phyloP scores from a whole-genome alignment of 2,888 invertebrate genomes.

The Alloscopus bannaensis region DNA sequence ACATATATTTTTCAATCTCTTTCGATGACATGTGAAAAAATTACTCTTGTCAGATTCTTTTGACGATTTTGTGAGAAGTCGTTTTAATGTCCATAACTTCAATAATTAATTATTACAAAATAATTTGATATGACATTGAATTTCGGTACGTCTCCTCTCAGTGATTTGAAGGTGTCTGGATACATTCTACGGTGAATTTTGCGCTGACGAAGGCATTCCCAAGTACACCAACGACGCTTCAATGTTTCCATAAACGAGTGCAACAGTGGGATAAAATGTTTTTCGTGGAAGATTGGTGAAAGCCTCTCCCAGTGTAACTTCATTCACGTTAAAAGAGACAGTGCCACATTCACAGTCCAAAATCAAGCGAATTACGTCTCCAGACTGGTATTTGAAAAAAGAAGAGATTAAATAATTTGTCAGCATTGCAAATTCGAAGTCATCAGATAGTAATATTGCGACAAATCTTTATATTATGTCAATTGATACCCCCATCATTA shows the following conservation, averaged over 20 bases:
- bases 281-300: conserved; percentile 13
- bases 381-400: too few relatives aligned
- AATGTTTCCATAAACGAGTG: conserved; percentile 34
- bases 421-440: neutral
- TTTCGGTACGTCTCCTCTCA: too few relatives aligned
- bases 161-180: too few relatives aligned
- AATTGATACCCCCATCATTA: neutral
- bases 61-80: too few relatives aligned
- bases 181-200: too few relatives aligned
- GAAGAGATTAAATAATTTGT: conserved; percentile 1
- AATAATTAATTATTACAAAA: too few relatives aligned
- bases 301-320: conserved; percentile 24
- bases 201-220: conserved; percentile 19
- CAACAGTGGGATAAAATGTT: conserved; percentile 13
- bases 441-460: neutral
- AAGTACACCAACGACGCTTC: conserved; percentile 27
- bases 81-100: too few relatives aligned
- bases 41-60: too few relatives aligned
- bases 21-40: too few relatives aligned
- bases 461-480: neutral
- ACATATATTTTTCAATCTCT: too few relatives aligned
- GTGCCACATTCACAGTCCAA: conserved; percentile 16
- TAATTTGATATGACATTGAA: too few relatives aligned
- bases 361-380: conserved; percentile 31
- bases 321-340: conserved; percentile 30